Evolutionary conservation across 2,797 vertebrate species (phyloP).

Genomic region (Sebastes oblongus): DNA sequence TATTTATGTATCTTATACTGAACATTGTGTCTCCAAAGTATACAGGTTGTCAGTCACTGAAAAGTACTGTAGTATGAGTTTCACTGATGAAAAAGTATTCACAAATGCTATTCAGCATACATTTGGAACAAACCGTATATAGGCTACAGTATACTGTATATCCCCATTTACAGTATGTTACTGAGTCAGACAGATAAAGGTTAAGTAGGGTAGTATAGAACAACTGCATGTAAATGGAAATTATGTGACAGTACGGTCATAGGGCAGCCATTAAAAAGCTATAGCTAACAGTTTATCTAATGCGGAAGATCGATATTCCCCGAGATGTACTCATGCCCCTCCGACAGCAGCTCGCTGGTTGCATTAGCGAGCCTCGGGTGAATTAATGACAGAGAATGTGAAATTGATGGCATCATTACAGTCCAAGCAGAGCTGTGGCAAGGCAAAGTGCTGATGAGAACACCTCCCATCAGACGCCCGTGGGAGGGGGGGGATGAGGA

Average conservation of each 20-base stretch:
- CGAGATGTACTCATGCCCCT: conserved; percentile 17
- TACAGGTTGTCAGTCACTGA: not conserved
- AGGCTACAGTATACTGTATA: not conserved
- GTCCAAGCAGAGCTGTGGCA: conserved; percentile 25
- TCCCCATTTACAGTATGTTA: not conserved
- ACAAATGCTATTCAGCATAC: not conserved
- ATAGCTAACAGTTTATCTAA: conserved; percentile 19
- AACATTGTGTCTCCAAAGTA: not conserved
- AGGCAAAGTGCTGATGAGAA: conserved; percentile 43
- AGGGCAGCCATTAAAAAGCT: conserved; percentile 21
- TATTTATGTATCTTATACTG: not conserved
- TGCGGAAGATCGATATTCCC: conserved; percentile 6
- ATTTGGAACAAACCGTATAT: not conserved
- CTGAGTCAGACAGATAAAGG: conserved; percentile 4
- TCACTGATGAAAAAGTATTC: not conserved
- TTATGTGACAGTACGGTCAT: conserved; percentile 21
- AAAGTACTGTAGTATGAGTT: not conserved
- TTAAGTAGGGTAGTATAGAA: not conserved
- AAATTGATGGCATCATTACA: conserved; percentile 45
- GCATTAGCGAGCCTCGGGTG: conserved; percentile 26
- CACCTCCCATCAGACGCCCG: not conserved
- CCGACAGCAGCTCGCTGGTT: conserved; percentile 16
- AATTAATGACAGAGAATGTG: conserved; percentile 38
- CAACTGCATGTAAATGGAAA: conserved; percentile 4
- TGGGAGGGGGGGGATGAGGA: not conserved